Conservation (phyloP, 1,140 invertebrate genomes). For the Philopotamus ludificatus region DNA sequence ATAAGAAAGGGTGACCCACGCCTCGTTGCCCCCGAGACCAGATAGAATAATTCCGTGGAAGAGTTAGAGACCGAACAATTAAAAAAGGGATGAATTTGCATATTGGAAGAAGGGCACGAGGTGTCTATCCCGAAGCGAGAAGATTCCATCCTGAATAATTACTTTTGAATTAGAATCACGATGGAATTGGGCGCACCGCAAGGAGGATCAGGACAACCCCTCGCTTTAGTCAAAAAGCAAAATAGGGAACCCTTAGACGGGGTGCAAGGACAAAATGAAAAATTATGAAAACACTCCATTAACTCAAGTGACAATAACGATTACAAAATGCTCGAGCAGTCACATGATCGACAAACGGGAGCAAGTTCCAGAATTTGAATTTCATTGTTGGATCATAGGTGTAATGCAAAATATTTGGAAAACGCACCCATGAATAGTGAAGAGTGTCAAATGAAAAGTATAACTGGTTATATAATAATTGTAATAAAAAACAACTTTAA, state of each 20-base stretch:
- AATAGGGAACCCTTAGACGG: background rate
- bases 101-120: constrained; percentile 24
- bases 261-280: background rate
- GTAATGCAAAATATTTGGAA: background rate
- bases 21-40: no score
- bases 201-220: constrained; percentile 30
- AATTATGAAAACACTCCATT: background rate
- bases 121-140: constrained; percentile 19
- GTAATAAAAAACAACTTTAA: no score
- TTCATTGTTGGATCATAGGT: background rate
- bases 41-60: no score
- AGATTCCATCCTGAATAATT: constrained; percentile 32
- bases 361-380: background rate
- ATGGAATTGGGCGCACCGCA: constrained; percentile 33
- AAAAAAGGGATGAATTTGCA: constrained; percentile 31
- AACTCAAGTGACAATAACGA: background rate
- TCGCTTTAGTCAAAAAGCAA: background rate
- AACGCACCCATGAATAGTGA: no score
- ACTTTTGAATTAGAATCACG: constrained; percentile 35
- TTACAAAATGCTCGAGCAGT: constrained; percentile 2
- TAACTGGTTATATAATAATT: no score
- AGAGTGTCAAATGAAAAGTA: no score
- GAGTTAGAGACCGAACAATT: no score
- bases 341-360: background rate
- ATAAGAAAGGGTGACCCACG: no score